Evolutionary conservation across 1,140 invertebrate species (phyloP).

Genomic region (Glossosoma conforme): DNA sequence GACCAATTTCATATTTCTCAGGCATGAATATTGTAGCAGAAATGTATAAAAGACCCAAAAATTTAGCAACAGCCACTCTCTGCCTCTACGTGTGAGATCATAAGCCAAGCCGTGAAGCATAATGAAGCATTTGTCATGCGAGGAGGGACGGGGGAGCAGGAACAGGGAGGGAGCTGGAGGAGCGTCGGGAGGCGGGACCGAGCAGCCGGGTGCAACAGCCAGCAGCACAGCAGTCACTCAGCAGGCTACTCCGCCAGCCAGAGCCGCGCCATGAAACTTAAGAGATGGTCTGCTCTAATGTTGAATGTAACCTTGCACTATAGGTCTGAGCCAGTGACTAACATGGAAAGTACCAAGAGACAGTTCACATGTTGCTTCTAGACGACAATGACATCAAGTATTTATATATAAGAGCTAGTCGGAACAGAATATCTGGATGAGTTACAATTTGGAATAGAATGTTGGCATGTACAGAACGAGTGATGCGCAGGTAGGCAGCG

Average conservation of each 20-base stretch:
- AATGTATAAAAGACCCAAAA: constrained; percentile 1
- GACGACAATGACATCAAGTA: constrained; percentile 15
- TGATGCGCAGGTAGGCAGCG: constrained; percentile 17
- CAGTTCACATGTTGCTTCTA: constrained; percentile 22
- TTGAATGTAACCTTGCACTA: constrained; percentile 26
- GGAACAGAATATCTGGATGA: constrained; percentile 15
- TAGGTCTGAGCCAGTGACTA: constrained; percentile 22
- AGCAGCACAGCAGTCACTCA: constrained; percentile 23
- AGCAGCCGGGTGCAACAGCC: constrained; percentile 23
- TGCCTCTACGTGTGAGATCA: neutral
- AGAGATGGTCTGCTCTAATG: constrained; percentile 33
- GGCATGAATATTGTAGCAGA: constrained; percentile 2
- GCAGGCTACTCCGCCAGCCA: constrained; percentile 29
- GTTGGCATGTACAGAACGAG: constrained; percentile 1
- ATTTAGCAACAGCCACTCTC: constrained; percentile 26
- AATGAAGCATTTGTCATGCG: constrained; percentile 16
- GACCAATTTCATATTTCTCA: constrained; percentile 2
- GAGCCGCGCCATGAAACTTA: constrained; percentile 33
- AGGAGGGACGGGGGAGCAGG: constrained; percentile 15
- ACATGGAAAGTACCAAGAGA: constrained; percentile 22
- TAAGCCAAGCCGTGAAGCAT: constrained; percentile 19
- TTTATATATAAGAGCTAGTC: too few species aligned
- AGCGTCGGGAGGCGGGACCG: constrained; percentile 6
- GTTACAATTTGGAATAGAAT: constrained; percentile 8
- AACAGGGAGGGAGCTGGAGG: constrained; percentile 8